phyloP scores from a whole-genome alignment of 2,888 invertebrate genomes.

The Malthinus seriepunctatus region DNA sequence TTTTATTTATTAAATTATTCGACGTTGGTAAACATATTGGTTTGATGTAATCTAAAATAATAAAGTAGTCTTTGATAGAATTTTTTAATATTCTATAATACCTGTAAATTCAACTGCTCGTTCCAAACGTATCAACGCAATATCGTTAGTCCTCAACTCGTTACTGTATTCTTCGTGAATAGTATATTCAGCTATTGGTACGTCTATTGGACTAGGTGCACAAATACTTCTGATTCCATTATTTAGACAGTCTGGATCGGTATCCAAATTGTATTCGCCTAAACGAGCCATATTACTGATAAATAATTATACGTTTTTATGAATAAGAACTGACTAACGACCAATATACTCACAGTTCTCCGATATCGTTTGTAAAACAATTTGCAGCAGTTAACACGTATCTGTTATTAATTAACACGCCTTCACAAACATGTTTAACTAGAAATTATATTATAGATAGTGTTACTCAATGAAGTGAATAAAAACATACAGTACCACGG shows the following conservation, averaged over 20 bases:
- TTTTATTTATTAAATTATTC: constrained; percentile 43
- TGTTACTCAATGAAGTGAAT: constrained; percentile 39
- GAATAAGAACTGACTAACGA: constrained; percentile 57
- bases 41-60: constrained; percentile 57
- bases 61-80: constrained; percentile 23
- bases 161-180: constrained; percentile 69
- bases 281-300: constrained; percentile 65
- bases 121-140: constrained; percentile 69
- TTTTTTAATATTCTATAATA: too few species aligned
- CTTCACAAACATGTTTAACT: too few species aligned
- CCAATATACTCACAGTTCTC: too few species aligned
- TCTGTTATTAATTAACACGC: too few species aligned
- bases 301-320: too few species aligned
- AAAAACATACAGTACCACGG: too few species aligned
- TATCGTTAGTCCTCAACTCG: constrained; percentile 66
- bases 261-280: constrained; percentile 66
- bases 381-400: constrained; percentile 43
- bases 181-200: constrained; percentile 65
- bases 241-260: constrained; percentile 62
- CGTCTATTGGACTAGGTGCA: constrained; percentile 62
- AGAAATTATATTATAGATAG: too few species aligned
- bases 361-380: constrained; percentile 66
- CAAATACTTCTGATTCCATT: constrained; percentile 59
- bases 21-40: constrained; percentile 64
- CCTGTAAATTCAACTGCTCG: constrained; percentile 60